Percentiles rank a stretch among this genome's conserved stretches.
Conservation (phyloP, 2,113 vertebrate species). For the Uria lomvia region DNA sequence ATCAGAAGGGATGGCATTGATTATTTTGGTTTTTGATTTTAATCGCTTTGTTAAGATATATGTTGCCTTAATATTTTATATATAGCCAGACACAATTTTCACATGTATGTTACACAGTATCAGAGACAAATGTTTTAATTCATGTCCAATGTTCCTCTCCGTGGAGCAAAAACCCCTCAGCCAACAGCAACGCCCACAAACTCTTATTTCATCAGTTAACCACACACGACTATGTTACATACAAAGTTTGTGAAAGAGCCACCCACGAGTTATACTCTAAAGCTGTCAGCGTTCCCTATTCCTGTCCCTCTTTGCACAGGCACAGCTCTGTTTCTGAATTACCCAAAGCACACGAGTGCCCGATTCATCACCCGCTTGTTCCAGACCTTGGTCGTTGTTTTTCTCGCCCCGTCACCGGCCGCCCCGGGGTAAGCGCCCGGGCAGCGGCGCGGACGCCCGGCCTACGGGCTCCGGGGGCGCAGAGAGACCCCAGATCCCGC, state of each 20-base stretch:
- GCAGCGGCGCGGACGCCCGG: no score
- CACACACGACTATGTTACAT: rapidly evolving
- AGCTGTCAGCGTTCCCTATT: not conserved
- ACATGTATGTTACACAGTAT: not conserved
- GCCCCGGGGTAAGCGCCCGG: rapidly evolving
- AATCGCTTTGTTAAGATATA: not conserved
- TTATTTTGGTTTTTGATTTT: not conserved
- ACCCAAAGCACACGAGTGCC: not conserved
- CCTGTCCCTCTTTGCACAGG: not conserved
- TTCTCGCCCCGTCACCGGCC: rapidly evolving
- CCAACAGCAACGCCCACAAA: rapidly evolving
- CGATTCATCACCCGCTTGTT: rapidly evolving
- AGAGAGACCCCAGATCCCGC: rapidly evolving
- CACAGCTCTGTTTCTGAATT: rapidly evolving
- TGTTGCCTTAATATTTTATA: not conserved
- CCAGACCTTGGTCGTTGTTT: rapidly evolving
- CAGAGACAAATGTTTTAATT: not conserved
- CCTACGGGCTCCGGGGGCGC: rapidly evolving
- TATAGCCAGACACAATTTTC: not conserved
- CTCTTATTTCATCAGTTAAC: not conserved
- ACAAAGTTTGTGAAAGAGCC: no score
- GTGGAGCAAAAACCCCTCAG: not conserved
- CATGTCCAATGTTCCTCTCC: rapidly evolving
- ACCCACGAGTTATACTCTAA: no score
- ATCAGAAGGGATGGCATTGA: not conserved